Evolutionary conservation across 2,888 invertebrate genomes (phyloP), one percentile per base, ranked within the genome.

Genomic region (Stenichneumon culpator): DNA sequence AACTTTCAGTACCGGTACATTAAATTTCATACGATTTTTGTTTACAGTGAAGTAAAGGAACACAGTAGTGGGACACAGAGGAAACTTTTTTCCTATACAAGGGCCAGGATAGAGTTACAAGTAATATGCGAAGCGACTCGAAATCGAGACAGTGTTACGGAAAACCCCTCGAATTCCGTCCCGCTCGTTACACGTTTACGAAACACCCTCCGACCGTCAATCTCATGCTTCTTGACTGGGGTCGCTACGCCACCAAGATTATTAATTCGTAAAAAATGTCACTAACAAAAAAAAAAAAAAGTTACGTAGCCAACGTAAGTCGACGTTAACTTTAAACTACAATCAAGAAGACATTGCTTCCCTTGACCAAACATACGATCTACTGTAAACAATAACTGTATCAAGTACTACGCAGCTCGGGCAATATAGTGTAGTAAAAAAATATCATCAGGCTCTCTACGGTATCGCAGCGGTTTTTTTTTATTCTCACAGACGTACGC

Each of bases 201-300:
- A 75, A 75, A 77, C 70, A 63, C 50, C 70, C 50, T 68, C 44
- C 54, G 77, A 80, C 39, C 77, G 60, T 50, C 77, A 77, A 80
- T 77, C 80, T 72, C 80, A 80, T 84, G 84, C 80, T 52, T 77
- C 67, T 80, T 65, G 77, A 84, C 80, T 68, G 72, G 57, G 44
- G n/a, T 80, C 73, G 67, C 84, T 80, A 83, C 44, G 44, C 83
- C 75, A 84, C 84, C 84, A 80, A 28, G 67, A 22, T 67, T 22
- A 32, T 52, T 39, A 68, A 72, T 70, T 79, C 57, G 72, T 67
- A 47, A 57, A 60, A 47, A 47, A 67, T 25, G 36, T 72, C 36
- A 67, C 79, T 78, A 78, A 63, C 65, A 32, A 75, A 36, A 54
- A 47, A 36, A 77, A 63, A 63, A 65, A 65, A 65, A 65, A 14